Percentiles rank a stretch among this genome's conserved stretches.
These are phyloP conservation scores for Rhodeus uyekii DNA, from an alignment of 2,797 vertebrate species.

Conservation along the genomic window DNA sequence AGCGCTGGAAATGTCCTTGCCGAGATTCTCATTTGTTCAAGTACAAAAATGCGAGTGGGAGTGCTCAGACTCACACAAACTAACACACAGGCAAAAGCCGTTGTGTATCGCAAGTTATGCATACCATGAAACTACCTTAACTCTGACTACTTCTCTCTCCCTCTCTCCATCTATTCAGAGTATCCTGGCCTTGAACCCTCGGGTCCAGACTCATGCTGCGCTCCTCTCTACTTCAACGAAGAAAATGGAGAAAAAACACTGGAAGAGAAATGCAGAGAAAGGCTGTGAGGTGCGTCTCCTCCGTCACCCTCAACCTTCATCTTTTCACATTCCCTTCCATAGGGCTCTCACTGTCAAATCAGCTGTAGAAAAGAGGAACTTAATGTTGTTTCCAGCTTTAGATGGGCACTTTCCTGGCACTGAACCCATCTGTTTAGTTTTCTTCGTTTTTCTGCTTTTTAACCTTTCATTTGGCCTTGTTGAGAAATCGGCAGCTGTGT, in stretches of 20 bases:
- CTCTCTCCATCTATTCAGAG: conserved; percentile 68
- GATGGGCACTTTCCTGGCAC: conserved; percentile 15
- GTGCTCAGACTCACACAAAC: not conserved
- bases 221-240: conserved; percentile 78
- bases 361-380: conserved; percentile 19
- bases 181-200: conserved; percentile 82
- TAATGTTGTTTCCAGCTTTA: conserved; percentile 46
- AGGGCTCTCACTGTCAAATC: conserved; percentile 31
- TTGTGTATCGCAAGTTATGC: not conserved
- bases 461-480: conserved; percentile 48
- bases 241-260: conserved; percentile 80
- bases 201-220: conserved; percentile 70
- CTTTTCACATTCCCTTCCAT: conserved; percentile 26
- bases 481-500: conserved; percentile 27
- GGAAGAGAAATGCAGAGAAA: conserved; percentile 83
- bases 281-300: conserved; percentile 77
- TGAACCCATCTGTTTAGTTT: conserved; percentile 41
- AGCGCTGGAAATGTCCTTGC: conserved; percentile 36
- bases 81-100: conserved; percentile 13
- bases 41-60: conserved; percentile 29
- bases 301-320: conserved; percentile 22
- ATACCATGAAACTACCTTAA: conserved; percentile 28
- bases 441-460: conserved; percentile 35
- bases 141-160: conserved; percentile 3
- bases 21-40: conserved; percentile 33